Conservation (phyloP, 2,113 vertebrate species). For the Bufo gargarizans region DNA sequence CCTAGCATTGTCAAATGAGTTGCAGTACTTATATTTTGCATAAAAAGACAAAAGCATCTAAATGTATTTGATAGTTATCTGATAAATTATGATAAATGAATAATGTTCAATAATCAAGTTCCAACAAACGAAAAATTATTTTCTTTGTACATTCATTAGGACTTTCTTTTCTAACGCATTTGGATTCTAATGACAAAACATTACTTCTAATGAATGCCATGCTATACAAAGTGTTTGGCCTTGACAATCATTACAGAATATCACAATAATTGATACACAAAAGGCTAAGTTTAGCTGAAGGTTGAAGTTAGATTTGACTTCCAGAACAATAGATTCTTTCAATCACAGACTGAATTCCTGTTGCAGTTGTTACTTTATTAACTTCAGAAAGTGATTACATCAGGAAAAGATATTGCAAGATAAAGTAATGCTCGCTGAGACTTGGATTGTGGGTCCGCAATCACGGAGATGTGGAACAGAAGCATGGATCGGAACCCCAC, state of each 20-base stretch:
- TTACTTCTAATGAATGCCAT: slow-evolving; percentile 65
- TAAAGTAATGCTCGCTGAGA: no score
- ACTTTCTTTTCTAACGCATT: slow-evolving; percentile 54
- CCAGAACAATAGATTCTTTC: slow-evolving; percentile 73
- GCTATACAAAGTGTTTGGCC: slow-evolving; percentile 69
- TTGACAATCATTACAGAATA: slow-evolving; percentile 76
- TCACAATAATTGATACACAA: slow-evolving; percentile 71
- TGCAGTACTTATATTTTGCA: background rate
- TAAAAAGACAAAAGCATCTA: background rate
- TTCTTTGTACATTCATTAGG: background rate
- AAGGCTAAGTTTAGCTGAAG: slow-evolving; percentile 73
- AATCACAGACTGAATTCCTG: slow-evolving; percentile 65
- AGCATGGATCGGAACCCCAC: no score
- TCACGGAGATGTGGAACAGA: no score
- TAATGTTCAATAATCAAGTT: background rate
- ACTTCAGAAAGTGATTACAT: no score
- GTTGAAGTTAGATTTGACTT: slow-evolving; percentile 71
- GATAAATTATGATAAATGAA: background rate
- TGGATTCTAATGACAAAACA: slow-evolving; percentile 69
- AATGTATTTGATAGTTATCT: background rate
- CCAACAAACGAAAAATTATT: background rate
- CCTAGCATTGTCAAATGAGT: no score
- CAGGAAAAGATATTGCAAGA: no score
- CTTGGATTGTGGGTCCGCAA: no score
- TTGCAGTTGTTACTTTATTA: no score